These are phyloP conservation scores for Phenganax marumi DNA, from an alignment of 92 coral and sea anemone species.

Conservation along the genomic window DNA sequence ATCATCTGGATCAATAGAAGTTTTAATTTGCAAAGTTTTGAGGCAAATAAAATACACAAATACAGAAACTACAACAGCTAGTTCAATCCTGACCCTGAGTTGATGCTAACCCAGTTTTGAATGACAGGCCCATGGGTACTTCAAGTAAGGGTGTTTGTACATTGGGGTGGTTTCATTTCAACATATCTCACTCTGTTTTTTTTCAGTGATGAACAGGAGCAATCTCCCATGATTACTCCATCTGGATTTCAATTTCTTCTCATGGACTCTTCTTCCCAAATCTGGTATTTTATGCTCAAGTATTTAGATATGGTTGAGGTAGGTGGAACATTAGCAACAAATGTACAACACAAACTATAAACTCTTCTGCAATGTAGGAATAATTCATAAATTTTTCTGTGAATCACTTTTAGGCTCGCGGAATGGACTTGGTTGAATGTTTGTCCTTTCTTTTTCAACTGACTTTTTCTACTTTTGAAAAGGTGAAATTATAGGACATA, in stretches of 20 bases:
- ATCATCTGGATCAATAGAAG: too few species aligned
- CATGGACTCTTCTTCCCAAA: constrained; percentile 94
- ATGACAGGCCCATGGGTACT: too few species aligned
- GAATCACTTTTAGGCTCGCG: constrained; percentile 68
- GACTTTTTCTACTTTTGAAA: constrained; percentile 86
- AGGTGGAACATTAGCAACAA: not conserved
- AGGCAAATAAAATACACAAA: too few species aligned
- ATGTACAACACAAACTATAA: not conserved
- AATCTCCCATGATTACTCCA: constrained; percentile 82
- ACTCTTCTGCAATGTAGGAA: not conserved
- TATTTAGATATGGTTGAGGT: constrained; percentile 98
- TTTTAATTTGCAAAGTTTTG: too few species aligned
- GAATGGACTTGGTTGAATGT: constrained; percentile 94
- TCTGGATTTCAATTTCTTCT: constrained; percentile 98
- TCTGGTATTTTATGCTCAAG: constrained; percentile 97
- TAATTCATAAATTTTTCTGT: not conserved
- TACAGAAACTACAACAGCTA: too few species aligned
- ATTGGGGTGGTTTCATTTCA: constrained; percentile 13
- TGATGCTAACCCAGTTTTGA: too few species aligned
- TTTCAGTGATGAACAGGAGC: constrained; percentile 83
- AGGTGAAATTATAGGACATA: constrained; percentile 57
- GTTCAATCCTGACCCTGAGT: too few species aligned
- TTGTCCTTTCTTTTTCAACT: constrained; percentile 90
- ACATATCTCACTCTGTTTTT: not conserved
- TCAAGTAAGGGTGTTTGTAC: not conserved